Conservation (phyloP, 2,113 vertebrate genomes). For the Dermatemys mawii region DNA sequence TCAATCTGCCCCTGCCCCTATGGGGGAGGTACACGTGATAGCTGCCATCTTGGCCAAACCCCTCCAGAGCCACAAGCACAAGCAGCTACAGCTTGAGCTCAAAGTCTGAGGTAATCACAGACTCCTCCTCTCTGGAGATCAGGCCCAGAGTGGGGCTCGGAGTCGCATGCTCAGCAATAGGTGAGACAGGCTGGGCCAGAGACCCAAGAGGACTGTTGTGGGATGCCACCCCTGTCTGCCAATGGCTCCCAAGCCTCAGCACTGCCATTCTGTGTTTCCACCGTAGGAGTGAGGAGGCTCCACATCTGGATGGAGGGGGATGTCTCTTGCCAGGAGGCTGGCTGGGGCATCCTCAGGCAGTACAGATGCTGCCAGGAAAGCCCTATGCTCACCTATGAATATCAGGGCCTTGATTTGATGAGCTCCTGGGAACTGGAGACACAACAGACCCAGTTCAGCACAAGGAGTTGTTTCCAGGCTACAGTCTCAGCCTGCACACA, state of each 20-base stretch:
- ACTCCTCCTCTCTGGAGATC: background rate
- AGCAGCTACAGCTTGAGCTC: no score
- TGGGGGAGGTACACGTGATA: background rate
- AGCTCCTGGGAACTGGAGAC: background rate
- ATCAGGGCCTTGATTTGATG: background rate
- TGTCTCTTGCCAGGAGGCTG: background rate
- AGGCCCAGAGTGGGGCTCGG: background rate
- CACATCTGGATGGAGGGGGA: no score
- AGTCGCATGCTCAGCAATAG: no score
- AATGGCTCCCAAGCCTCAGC: background rate
- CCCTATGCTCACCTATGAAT: background rate
- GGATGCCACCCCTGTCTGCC: background rate
- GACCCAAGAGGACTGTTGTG: background rate
- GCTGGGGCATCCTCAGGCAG: background rate
- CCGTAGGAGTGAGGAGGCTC: no score
- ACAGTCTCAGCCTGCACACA: rapidly evolving
- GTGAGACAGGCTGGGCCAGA: background rate
- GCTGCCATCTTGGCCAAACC: background rate
- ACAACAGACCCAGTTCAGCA: background rate
- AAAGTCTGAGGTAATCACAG: no score
- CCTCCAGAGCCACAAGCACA: no score
- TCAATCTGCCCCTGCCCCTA: background rate
- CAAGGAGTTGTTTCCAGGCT: background rate
- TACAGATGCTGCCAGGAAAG: background rate
- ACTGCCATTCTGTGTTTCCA: background rate